Base-by-base conservation (phyloP, 2,888 invertebrate species). In the Clistopyga incitator region DNA sequence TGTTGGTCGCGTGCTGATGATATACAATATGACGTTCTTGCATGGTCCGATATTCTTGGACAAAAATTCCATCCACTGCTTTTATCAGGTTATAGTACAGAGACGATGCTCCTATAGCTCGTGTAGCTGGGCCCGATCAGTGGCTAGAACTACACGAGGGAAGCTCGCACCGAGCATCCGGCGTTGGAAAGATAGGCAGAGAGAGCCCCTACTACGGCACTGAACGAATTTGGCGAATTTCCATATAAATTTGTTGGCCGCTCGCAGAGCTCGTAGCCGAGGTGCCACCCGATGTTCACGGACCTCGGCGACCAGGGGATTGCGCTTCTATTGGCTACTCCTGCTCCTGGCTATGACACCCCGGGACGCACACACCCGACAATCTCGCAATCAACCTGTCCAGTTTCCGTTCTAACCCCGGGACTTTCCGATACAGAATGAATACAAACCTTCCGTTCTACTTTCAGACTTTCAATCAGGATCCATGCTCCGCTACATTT, bases 241-340 rank as follows among this genome's bases (percentile, higher is more conserved):
- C 93, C 93, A 93, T 93, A 92, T 93, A 93, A 93, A 93, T 93
- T 93, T 90, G 92, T 88, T 91, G 89, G 88, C 84, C 89, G 87
- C 68, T 29, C 67, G 76, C 34, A 75, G 54, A 77, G 61, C 42
- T 20, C 56, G 42, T 61, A 18, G 72, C 47, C 50, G 29, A 70
- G 70, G 23, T 68, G 38, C 59, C 23, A 54, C 18, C 34, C 56
- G n/a, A 52, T 59, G 77, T 70, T 85, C 87, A 86, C 84, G 75
- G 84, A 84, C 82, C 84, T 82, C 86, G 84, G 86, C 65, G 85
- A 88, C 86, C 87, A 86, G 85, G 86, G 86, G 80, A 75, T 75
- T 75, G 75, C 71, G 61, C 20, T 75, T 75, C 75, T 50, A 75
- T 75, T 50, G 75, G 50, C 75, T 38, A 75, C 75, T 50, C 50